phyloP scores from a whole-genome alignment of 2,888 invertebrate species.

The Ophioninae sp. region DNA sequence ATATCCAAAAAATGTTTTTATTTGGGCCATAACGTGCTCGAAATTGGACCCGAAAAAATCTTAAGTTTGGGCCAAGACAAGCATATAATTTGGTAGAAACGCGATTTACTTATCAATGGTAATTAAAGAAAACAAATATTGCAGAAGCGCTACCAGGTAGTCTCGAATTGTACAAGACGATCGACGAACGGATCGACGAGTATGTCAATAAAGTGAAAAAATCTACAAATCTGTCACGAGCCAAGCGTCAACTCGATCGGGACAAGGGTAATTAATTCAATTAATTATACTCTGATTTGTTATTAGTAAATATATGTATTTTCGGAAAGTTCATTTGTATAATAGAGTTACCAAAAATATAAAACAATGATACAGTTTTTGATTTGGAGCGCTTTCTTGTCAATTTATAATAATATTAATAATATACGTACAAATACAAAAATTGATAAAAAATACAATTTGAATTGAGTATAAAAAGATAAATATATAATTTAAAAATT shows the following conservation, averaged over 20 bases:
- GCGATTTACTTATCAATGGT: neutral
- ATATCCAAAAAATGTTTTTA: no score
- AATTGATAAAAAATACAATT: neutral
- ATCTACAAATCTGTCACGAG: conserved; percentile 44
- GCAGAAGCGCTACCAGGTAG: conserved; percentile 48
- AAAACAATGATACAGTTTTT: neutral
- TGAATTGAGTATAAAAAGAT: neutral
- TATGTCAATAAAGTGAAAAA: conserved; percentile 58
- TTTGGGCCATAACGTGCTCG: no score
- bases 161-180: conserved; percentile 41
- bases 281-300: neutral
- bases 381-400: neutral
- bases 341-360: neutral
- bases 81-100: no score
- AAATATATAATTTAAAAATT: neutral
- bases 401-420: neutral
- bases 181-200: conserved; percentile 61
- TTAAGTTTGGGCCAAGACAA: no score
- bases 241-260: conserved; percentile 57
- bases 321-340: neutral
- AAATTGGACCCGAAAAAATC: no score
- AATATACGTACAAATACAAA: neutral
- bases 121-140: conserved; percentile 14
- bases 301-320: neutral
- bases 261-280: conserved; percentile 47